These are phyloP conservation scores for Globodera rostochiensis DNA, from an alignment of 1,140 invertebrate genomes.

Conservation along the genomic window DNA sequence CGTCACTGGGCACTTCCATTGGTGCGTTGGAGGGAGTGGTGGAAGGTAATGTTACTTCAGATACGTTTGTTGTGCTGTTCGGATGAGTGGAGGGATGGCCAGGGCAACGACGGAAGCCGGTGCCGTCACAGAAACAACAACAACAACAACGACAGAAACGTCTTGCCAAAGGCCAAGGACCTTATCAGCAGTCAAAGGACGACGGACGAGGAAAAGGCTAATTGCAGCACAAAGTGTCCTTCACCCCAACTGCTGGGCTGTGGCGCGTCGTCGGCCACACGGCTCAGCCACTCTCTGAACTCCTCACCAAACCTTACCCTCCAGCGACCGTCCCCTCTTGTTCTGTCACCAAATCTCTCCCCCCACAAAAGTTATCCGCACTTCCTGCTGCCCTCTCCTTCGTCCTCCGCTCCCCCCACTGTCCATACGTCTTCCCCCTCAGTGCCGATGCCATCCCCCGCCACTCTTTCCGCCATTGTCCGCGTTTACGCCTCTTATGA, in stretches of 20 bases:
- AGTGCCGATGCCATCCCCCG: conserved; percentile 22
- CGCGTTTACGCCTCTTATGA: conserved; percentile 91
- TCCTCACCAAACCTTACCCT: neutral
- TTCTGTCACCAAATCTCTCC: neutral
- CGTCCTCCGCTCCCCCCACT: neutral
- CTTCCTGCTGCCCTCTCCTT: neutral
- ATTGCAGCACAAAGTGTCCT: neutral
- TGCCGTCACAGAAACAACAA: neutral
- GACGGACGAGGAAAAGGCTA: neutral
- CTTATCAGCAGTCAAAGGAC: neutral
- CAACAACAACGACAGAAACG: neutral
- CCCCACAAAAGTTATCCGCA: neutral
- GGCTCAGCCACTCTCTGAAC: conserved; percentile 13
- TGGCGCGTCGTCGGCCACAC: neutral
- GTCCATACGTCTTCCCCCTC: neutral
- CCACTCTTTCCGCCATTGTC: conserved; percentile 49
- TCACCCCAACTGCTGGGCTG: neutral
- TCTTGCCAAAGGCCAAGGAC: too few relatives aligned
- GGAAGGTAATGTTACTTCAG: neutral
- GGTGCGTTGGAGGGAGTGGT: neutral
- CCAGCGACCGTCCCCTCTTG: conserved; percentile 22
- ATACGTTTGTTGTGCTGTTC: neutral
- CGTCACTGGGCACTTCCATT: neutral
- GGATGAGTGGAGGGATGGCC: neutral
- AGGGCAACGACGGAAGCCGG: neutral